phyloP scores from a whole-genome alignment of 2,888 invertebrate genomes.

The Harmothoe impar region DNA sequence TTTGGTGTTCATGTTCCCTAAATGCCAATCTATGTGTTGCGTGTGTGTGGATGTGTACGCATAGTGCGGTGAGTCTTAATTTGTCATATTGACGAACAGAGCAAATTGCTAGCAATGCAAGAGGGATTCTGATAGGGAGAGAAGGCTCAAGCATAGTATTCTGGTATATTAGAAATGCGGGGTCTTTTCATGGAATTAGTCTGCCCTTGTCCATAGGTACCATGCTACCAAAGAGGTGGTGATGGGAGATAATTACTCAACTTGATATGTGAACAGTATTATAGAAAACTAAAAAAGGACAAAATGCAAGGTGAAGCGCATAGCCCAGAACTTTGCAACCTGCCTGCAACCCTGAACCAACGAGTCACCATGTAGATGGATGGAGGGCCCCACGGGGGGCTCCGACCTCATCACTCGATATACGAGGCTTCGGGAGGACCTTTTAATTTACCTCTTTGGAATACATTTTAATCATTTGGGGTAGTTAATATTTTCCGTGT shows the following conservation, averaged over 20 bases:
- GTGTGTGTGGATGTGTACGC: background rate
- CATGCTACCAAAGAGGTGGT: constrained; percentile 28
- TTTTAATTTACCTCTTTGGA: too few relatives aligned
- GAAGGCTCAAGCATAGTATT: background rate
- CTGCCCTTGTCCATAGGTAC: background rate
- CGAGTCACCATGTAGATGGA: constrained; percentile 49
- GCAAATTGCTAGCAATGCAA: constrained; percentile 17
- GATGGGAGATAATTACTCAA: background rate
- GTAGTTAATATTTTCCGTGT: too few relatives aligned
- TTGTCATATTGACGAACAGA: background rate
- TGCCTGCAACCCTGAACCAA: constrained; percentile 59
- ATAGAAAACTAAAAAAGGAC: background rate
- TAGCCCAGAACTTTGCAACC: constrained; percentile 51
- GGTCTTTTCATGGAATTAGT: constrained; percentile 21
- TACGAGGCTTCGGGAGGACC: background rate
- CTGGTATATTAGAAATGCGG: constrained; percentile 17
- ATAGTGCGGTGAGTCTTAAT: background rate
- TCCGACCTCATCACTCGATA: background rate
- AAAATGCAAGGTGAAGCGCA: constrained; percentile 28
- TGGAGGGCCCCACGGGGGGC: background rate
- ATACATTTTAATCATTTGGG: too few relatives aligned
- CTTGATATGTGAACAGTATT: background rate
- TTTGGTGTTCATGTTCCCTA: background rate
- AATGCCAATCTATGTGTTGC: constrained; percentile 4
- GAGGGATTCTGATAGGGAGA: background rate